Percentiles rank a stretch among this genome's conserved stretches.
Conservation (phyloP, 2,888 invertebrate species). For the Erebia epiphron region DNA sequence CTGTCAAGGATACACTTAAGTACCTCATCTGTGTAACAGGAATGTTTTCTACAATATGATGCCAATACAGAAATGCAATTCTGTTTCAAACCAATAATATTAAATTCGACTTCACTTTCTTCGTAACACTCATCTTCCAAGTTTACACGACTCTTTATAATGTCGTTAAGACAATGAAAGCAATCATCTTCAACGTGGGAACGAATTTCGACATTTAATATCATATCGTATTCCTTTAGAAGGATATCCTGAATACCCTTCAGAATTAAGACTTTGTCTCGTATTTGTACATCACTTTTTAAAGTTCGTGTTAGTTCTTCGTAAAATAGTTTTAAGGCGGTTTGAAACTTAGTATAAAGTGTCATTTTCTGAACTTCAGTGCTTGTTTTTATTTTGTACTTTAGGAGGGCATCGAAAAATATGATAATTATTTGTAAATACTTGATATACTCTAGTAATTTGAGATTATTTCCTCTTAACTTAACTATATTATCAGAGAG, state of each 20-base stretch:
- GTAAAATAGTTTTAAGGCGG: conserved; percentile 51
- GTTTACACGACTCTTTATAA: conserved; percentile 54
- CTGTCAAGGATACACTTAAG: conserved; percentile 63
- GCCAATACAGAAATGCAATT: conserved; percentile 62
- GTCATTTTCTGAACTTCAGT: conserved; percentile 47
- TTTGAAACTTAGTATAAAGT: conserved; percentile 49
- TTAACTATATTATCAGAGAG: conserved; percentile 41
- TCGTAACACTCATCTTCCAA: conserved; percentile 53
- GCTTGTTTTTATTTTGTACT: conserved; percentile 47
- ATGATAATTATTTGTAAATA: conserved; percentile 49
- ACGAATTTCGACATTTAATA: conserved; percentile 53
- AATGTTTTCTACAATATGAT: conserved; percentile 61
- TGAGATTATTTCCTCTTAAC: conserved; percentile 44
- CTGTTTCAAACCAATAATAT: conserved; percentile 57
- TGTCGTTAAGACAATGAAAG: conserved; percentile 61
- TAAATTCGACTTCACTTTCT: conserved; percentile 60
- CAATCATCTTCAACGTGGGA: conserved; percentile 55
- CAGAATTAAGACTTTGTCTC: conserved; percentile 54
- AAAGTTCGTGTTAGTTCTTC: conserved; percentile 48
- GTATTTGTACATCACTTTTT: conserved; percentile 49
- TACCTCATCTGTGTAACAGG: conserved; percentile 61
- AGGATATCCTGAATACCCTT: conserved; percentile 54
- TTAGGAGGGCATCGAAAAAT: conserved; percentile 57
- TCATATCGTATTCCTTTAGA: conserved; percentile 50
- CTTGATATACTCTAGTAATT: conserved; percentile 51